Evolutionary conservation across 2,113 vertebrate genomes (phyloP).

Genomic region (Galeopterus variegatus): DNA sequence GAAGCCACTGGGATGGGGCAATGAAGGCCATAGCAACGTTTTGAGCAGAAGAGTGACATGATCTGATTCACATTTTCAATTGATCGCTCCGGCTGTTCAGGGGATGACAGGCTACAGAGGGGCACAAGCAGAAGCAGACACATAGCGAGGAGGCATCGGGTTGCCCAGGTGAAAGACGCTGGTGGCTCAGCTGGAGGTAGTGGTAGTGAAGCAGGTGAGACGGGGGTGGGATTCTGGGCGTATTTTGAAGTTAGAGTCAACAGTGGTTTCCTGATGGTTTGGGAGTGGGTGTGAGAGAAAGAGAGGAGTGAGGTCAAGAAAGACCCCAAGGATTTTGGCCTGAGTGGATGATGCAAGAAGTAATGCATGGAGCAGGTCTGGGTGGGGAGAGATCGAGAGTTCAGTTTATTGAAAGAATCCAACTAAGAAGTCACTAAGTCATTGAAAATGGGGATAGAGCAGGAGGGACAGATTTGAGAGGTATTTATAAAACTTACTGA

Average conservation of each 20-base stretch:
- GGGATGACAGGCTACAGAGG: neutral
- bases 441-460: neutral
- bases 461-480: neutral
- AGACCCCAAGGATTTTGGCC: neutral
- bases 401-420: neutral
- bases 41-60: neutral
- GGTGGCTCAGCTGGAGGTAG: neutral
- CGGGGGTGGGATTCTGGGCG: neutral
- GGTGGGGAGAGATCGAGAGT: neutral
- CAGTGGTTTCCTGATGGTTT: neutral
- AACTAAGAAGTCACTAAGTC: neutral
- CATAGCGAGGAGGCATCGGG: neutral
- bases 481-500: neutral
- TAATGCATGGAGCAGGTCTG: neutral
- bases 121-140: neutral
- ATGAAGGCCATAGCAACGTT: neutral
- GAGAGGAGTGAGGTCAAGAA: neutral
- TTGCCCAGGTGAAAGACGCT: neutral
- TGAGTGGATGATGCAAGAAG: neutral
- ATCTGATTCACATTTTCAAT: neutral
- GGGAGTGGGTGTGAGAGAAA: neutral
- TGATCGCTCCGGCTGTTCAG: neutral
- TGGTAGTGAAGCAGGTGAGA: neutral
- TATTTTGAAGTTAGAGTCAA: neutral
- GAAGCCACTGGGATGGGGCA: neutral